A percentile compares a stretch with the other conserved stretches of the same genome.
Conservation (phyloP, 2,113 vertebrate genomes). For the Origma solitaria region DNA sequence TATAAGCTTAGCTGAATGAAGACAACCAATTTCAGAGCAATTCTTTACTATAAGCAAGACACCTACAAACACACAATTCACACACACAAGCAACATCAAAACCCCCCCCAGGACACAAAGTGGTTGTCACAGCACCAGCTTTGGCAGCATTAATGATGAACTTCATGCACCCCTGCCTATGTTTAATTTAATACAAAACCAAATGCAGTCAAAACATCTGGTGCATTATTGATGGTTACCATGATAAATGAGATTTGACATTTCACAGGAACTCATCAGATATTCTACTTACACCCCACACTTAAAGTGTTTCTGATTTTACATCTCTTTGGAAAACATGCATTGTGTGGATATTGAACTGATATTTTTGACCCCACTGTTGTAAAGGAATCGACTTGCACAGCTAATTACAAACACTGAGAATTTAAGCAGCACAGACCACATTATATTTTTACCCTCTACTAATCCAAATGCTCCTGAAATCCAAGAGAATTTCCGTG, state of each 20-base stretch:
- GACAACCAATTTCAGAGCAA: background rate
- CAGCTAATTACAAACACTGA: background rate
- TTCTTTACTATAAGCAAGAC: background rate
- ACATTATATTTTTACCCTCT: background rate
- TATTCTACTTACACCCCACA: background rate
- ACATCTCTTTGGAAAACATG: background rate
- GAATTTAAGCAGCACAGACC: background rate
- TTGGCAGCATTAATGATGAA: conserved; percentile 18
- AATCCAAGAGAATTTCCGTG: background rate
- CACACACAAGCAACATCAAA: background rate
- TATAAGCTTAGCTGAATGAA: background rate
- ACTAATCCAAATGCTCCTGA: background rate
- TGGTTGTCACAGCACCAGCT: background rate
- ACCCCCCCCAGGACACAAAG: background rate
- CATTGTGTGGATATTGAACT: background rate
- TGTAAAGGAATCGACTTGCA: background rate
- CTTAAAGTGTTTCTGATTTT: background rate
- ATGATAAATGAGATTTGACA: conserved; percentile 39
- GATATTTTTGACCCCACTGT: background rate
- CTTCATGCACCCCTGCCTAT: conserved; percentile 18
- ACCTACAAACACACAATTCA: background rate
- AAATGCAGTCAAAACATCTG: conserved; percentile 62
- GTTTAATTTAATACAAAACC: conserved; percentile 58
- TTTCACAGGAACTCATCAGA: background rate
- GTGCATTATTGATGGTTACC: conserved; percentile 23